A percentile compares a stretch with the other conserved stretches of the same genome.
Evolutionary conservation across 2,113 vertebrate genomes (phyloP).

Genomic region (Mungos mungo): DNA sequence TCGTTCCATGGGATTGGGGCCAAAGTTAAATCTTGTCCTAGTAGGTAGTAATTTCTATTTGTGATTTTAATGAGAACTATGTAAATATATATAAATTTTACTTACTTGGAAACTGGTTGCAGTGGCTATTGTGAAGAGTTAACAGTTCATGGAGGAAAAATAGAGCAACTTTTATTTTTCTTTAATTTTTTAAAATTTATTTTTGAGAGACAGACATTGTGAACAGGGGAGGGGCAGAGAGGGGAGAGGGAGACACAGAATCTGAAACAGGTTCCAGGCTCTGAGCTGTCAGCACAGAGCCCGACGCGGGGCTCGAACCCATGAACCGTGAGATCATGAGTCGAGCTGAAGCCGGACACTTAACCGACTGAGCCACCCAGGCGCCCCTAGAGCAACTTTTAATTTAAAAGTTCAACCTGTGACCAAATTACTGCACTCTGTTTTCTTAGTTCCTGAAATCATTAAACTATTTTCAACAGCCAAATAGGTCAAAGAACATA

Average conservation of each 20-base stretch:
- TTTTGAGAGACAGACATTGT: too few species aligned
- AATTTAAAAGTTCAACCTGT: neutral
- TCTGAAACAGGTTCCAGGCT: too few species aligned
- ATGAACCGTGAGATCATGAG: too few species aligned
- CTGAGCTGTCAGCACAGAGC: too few species aligned
- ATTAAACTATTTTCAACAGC: conserved; percentile 17
- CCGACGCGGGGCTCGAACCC: too few species aligned
- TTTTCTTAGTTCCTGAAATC: neutral
- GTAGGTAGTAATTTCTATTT: neutral
- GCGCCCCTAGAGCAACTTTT: neutral
- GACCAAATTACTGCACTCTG: neutral
- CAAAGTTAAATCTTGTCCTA: conserved; percentile 20
- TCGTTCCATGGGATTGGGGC: neutral
- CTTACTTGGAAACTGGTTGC: neutral
- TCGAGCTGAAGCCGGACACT: too few species aligned
- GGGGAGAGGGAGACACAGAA: too few species aligned
- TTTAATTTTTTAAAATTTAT: too few species aligned
- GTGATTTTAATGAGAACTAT: conserved; percentile 13
- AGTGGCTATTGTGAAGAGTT: neutral
- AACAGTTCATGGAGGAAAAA: neutral
- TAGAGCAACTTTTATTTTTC: neutral
- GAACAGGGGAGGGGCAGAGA: too few species aligned
- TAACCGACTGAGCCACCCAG: too few species aligned
- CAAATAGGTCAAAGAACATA: neutral
- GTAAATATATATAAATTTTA: neutral